Conservation (phyloP, 2,888 invertebrate genomes). For the Chloroclystis v-ata region DNA sequence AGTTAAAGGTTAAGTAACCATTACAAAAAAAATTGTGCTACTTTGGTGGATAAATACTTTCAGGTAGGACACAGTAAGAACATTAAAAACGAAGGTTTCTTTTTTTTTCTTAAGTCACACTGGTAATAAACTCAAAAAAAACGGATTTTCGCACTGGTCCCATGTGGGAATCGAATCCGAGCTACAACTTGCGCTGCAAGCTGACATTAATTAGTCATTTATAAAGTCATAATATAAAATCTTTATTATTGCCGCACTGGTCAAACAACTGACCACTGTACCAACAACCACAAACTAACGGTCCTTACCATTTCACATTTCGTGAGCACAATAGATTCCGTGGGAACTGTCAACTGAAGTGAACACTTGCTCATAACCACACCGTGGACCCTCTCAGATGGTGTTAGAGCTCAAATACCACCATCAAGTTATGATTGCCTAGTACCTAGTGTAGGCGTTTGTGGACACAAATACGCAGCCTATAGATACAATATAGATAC, state of each 20-base stretch:
- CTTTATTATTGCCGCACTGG: too few species aligned
- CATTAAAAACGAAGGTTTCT: too few species aligned
- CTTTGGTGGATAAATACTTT: background rate
- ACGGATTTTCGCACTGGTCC: too few species aligned
- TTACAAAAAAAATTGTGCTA: background rate
- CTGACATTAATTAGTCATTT: too few species aligned
- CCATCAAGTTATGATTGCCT: slow-evolving; percentile 9
- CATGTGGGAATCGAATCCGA: too few species aligned
- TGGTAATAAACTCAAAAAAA: too few species aligned
- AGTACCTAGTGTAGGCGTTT: slow-evolving; percentile 25
- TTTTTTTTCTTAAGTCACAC: too few species aligned
- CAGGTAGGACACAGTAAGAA: too few species aligned
- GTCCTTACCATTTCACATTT: slow-evolving; percentile 54
- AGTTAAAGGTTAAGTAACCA: background rate
- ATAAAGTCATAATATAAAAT: too few species aligned
- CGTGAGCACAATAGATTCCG: slow-evolving; percentile 50
- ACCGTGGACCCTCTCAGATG: slow-evolving; percentile 7
- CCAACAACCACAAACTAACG: slow-evolving; percentile 45
- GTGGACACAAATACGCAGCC: slow-evolving; percentile 25
- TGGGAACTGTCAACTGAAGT: slow-evolving; percentile 59
- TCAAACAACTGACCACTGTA: slow-evolving; percentile 10
- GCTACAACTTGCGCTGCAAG: too few species aligned
- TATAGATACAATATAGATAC: slow-evolving; percentile 21
- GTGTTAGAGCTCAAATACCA: slow-evolving; percentile 15
- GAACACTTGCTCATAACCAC: slow-evolving; percentile 18